phyloP scores from a whole-genome alignment of 1,140 invertebrate genomes.

The Heliconius nattereri region DNA sequence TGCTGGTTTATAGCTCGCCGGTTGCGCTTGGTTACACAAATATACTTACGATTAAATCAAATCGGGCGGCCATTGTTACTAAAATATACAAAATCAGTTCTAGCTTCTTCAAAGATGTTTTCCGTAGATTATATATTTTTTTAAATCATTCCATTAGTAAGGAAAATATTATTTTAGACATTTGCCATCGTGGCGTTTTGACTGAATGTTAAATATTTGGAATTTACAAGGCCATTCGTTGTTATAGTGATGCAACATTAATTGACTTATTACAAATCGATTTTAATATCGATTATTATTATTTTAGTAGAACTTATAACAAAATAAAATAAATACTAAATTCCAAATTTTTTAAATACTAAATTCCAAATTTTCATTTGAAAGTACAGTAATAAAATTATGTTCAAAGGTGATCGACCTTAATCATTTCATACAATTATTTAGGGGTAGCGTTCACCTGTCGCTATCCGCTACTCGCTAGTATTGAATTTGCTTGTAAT shows the following conservation, averaged over 20 bases:
- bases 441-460: constrained; percentile 39
- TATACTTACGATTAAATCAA: not conserved
- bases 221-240: not conserved
- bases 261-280: not conserved
- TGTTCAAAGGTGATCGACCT: constrained; percentile 17
- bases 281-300: not conserved
- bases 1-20: not conserved
- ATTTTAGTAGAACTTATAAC: not conserved
- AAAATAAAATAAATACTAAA: not conserved
- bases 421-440: constrained; percentile 24
- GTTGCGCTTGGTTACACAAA: not conserved
- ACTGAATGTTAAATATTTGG: too few relatives aligned
- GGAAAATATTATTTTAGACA: too few relatives aligned
- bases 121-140: too few relatives aligned
- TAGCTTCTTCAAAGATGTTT: too few relatives aligned
- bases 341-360: not conserved
- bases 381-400: not conserved
- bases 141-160: not conserved
- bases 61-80: not conserved
- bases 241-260: not conserved
- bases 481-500: constrained; percentile 53
- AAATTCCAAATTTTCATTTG: not conserved
- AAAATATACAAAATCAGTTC: not conserved
- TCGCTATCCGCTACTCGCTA: constrained; percentile 36
- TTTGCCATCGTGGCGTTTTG: too few relatives aligned